phyloP scores from a whole-genome alignment of 2,888 invertebrate species.

The Tuberolachnus salignus region DNA sequence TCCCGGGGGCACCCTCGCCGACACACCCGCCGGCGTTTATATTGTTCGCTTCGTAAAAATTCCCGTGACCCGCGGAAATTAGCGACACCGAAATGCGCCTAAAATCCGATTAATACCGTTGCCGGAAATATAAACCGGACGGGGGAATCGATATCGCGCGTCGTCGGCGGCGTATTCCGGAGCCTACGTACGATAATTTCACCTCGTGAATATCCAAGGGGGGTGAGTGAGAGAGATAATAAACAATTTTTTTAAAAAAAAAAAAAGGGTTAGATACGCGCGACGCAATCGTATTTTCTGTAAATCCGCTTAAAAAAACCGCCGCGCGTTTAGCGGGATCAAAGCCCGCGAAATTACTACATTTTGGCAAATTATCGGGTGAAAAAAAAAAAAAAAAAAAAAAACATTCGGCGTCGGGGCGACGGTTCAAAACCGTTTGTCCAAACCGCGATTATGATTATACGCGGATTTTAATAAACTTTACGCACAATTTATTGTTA shows the following conservation, averaged over 20 bases:
- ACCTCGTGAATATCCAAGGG: constrained; percentile 47
- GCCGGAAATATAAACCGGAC: constrained; percentile 4
- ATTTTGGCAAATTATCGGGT: too few relatives aligned
- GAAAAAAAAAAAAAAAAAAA: too few relatives aligned
- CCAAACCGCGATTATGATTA: background rate
- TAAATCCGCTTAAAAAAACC: constrained; percentile 37
- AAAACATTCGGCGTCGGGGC: constrained; percentile 23
- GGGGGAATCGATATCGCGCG: constrained; percentile 35
- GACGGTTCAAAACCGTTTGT: constrained; percentile 34
- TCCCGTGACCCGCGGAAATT: background rate
- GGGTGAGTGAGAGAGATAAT: too few relatives aligned
- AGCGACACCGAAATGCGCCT: constrained; percentile 13
- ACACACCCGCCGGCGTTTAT: constrained; percentile 15
- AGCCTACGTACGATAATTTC: constrained; percentile 23
- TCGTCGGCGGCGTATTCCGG: constrained; percentile 1
- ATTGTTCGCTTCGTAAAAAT: constrained; percentile 34
- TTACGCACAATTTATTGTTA: constrained; percentile 4
- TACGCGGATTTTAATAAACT: constrained; percentile 26
- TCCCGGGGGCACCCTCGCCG: constrained; percentile 18
- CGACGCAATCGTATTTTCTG: background rate
- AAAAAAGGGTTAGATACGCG: too few relatives aligned
- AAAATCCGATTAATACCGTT: constrained; percentile 26
- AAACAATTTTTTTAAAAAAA: too few relatives aligned
- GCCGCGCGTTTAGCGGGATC: constrained; percentile 32
- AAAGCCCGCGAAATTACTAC: constrained; percentile 55